phyloP scores from a whole-genome alignment of 2,113 vertebrate genomes.

The Nothocercus julius region DNA sequence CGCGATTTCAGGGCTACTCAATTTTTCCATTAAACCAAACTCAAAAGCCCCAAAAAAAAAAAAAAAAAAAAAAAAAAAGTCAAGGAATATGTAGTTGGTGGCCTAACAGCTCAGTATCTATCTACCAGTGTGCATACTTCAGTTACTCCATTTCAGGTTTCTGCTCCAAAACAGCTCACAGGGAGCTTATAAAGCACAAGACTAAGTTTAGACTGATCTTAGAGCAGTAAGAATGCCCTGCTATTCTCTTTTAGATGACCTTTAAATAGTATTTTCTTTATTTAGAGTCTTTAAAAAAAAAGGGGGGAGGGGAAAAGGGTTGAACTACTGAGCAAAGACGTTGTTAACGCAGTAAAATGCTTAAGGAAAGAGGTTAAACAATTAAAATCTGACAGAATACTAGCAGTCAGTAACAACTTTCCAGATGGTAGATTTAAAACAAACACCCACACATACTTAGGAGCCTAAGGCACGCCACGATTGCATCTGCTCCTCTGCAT shows the following conservation, averaged over 20 bases:
- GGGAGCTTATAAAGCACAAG: slow-evolving; percentile 80
- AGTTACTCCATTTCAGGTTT: not conserved
- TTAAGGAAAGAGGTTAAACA: slow-evolving; percentile 25
- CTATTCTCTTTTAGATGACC: slow-evolving; percentile 75
- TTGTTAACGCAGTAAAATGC: slow-evolving; percentile 34
- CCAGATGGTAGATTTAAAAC: not conserved
- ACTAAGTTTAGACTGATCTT: slow-evolving; percentile 79
- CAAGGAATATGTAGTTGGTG: not conserved
- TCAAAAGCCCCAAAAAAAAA: too few relatives aligned
- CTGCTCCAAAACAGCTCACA: slow-evolving; percentile 35
- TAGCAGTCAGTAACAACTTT: slow-evolving; percentile 34
- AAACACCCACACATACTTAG: not conserved
- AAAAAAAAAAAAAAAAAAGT: too few relatives aligned
- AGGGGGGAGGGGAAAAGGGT: not conserved
- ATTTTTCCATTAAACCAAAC: too few relatives aligned
- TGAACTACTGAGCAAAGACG: not conserved
- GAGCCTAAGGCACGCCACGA: not conserved
- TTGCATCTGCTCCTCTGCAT: not conserved
- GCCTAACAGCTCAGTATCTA: not conserved
- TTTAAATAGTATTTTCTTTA: not conserved
- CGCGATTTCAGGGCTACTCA: too few relatives aligned
- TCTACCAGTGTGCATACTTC: not conserved
- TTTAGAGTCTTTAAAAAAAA: not conserved
- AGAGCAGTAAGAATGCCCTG: slow-evolving; percentile 74
- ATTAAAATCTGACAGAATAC: slow-evolving; percentile 26